A percentile compares a stretch with the other conserved stretches of the same genome.
Evolutionary conservation across 2,113 vertebrate species (phyloP).

Genomic region (Thamnophis sirtalis): DNA sequence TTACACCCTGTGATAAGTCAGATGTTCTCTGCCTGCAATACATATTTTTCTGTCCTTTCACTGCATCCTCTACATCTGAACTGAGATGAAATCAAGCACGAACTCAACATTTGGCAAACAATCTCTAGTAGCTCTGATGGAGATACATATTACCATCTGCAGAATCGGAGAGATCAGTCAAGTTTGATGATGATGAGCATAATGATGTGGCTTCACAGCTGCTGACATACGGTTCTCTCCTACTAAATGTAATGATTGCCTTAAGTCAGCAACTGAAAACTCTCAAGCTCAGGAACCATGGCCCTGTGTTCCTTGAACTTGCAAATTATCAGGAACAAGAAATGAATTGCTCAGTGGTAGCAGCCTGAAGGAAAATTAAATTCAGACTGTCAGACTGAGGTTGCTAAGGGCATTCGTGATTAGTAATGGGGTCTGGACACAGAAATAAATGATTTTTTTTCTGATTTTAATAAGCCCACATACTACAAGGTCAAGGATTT

Average conservation of each 20-base stretch:
- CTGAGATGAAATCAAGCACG: background rate
- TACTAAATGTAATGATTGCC: background rate
- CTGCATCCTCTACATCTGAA: background rate
- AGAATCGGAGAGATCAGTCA: background rate
- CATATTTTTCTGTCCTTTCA: background rate
- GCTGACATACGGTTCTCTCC: background rate
- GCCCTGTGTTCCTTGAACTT: background rate
- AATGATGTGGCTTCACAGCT: background rate
- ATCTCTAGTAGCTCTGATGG: background rate
- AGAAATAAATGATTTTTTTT: background rate
- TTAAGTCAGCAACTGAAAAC: background rate
- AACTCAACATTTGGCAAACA: background rate
- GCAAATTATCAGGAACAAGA: background rate
- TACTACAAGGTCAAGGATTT: background rate
- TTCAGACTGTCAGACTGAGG: background rate
- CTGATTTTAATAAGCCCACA: background rate
- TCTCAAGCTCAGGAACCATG: background rate
- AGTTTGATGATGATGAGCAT: background rate
- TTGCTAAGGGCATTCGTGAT: background rate
- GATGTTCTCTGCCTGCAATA: background rate
- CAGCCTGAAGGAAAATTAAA: background rate
- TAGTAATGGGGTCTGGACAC: background rate
- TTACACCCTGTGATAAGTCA: background rate
- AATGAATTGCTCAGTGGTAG: background rate
- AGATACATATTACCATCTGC: background rate